These are phyloP conservation scores for Eubucco bourcierii DNA, from an alignment of 2,113 vertebrate genomes.

Conservation along the genomic window DNA sequence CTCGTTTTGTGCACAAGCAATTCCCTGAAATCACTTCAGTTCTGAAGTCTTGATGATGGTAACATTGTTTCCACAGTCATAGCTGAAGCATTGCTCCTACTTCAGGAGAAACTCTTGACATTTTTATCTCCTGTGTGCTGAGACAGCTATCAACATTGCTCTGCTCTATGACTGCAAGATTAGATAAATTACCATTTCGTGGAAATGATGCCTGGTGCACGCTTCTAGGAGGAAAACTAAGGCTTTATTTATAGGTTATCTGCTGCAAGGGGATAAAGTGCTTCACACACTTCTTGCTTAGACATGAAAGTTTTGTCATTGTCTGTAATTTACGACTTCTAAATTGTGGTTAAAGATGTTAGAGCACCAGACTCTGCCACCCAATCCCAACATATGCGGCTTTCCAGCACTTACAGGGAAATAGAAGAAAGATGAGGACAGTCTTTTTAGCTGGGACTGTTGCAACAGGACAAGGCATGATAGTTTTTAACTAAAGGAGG, in stretches of 20 bases:
- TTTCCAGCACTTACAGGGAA: background rate
- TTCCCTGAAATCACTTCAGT: background rate
- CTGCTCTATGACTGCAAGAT: background rate
- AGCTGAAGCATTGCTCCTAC: background rate
- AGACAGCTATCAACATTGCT: background rate
- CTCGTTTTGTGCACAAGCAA: background rate
- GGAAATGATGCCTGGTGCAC: background rate
- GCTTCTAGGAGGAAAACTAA: background rate
- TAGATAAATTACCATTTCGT: constrained; percentile 26
- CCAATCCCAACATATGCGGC: background rate
- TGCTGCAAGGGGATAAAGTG: background rate
- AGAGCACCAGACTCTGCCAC: background rate
- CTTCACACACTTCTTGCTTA: background rate
- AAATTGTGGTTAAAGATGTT: background rate
- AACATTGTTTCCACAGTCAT: background rate
- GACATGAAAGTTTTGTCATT: background rate
- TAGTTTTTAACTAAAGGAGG: background rate
- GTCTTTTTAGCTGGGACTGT: background rate
- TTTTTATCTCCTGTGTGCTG: background rate
- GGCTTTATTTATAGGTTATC: background rate
- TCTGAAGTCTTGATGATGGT: background rate
- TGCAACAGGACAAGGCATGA: too few relatives aligned
- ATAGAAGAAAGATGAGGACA: background rate
- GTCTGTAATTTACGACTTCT: background rate
- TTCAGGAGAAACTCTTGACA: background rate